Evolutionary conservation across 2,797 vertebrate species (phyloP).

Genomic region (Zenarchopterus dispar): DNA sequence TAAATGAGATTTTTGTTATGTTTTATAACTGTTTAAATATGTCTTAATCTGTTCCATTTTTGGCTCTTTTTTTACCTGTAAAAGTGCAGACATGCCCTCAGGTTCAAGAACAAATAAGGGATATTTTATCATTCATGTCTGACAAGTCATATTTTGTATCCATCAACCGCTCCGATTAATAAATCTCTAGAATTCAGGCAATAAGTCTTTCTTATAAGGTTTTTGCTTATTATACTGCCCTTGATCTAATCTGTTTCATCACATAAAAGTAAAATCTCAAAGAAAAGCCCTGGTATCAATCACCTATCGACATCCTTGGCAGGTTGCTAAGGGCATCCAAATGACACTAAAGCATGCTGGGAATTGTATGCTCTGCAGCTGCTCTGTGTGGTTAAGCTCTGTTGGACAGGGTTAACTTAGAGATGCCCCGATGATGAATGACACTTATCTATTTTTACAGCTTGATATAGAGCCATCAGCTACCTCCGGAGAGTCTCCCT

Average conservation of each 20-base stretch:
- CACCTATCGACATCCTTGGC: conserved; percentile 49
- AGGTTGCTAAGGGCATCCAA: conserved; percentile 55
- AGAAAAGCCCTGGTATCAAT: conserved; percentile 54
- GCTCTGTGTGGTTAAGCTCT: conserved; percentile 46
- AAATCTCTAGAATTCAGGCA: conserved; percentile 37
- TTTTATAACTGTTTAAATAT: background rate
- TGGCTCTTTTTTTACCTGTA: background rate
- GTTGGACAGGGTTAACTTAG: conserved; percentile 73
- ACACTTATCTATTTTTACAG: conserved; percentile 76
- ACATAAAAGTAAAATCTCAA: conserved; percentile 51
- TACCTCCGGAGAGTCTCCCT: conserved; percentile 53
- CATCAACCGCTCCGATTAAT: conserved; percentile 36
- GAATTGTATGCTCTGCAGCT: conserved; percentile 58
- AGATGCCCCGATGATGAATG: conserved; percentile 68
- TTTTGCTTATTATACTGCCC: conserved; percentile 39
- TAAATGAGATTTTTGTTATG: background rate
- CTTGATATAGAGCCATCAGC: conserved; percentile 72
- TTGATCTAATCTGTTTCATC: conserved; percentile 54
- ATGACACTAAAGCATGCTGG: conserved; percentile 72
- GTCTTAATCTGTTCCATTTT: background rate
- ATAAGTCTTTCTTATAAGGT: conserved; percentile 37
- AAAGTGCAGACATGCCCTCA: background rate
- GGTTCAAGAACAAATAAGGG: conserved; percentile 30
- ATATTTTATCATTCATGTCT: conserved; percentile 39
- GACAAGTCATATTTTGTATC: conserved; percentile 34